A percentile compares a stretch with the other conserved stretches of the same genome.
These are phyloP conservation scores for Apocrypta bakeri DNA, from an alignment of 1,140 invertebrate species.

Conservation along the genomic window DNA sequence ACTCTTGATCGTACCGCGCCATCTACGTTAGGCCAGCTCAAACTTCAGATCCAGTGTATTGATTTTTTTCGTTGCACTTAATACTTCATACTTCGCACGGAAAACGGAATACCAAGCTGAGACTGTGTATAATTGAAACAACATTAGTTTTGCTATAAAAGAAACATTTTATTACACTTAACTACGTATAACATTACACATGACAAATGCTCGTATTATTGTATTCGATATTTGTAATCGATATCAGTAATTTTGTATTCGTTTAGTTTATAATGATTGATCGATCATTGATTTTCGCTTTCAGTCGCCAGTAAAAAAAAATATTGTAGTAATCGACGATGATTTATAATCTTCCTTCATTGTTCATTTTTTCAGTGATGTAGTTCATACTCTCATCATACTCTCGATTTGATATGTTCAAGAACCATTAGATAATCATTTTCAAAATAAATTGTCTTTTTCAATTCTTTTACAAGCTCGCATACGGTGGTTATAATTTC, in stretches of 20 bases:
- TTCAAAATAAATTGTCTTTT: constrained; percentile 23
- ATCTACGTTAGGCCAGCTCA: not conserved
- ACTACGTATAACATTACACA: constrained; percentile 65
- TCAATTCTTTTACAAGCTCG: constrained; percentile 38
- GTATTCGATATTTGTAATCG: constrained; percentile 16
- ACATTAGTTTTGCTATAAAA: constrained; percentile 55
- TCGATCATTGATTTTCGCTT: constrained; percentile 18
- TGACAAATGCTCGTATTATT: constrained; percentile 35
- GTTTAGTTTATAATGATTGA: constrained; percentile 12
- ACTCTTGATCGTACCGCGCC: not conserved
- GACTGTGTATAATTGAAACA: not conserved
- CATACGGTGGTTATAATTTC: constrained; percentile 37
- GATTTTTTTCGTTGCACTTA: not conserved
- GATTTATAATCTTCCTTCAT: constrained; percentile 2
- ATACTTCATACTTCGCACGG: not conserved
- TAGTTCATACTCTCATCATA: too few species aligned
- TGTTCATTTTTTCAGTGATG: constrained; percentile 40
- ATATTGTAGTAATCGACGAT: constrained; percentile 6
- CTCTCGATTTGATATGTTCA: constrained; percentile 65
- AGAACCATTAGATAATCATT: constrained; percentile 53
- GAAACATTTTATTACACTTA: constrained; percentile 69
- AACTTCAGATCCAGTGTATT: constrained; percentile 3
- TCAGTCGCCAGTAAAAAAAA: not conserved
- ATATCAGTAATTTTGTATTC: constrained; percentile 34
- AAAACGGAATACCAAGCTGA: not conserved